Evolutionary conservation across 2,113 vertebrate species (phyloP), one percentile per base, ranked within the genome.

Genomic region (Ammodytes marinus): DNA sequence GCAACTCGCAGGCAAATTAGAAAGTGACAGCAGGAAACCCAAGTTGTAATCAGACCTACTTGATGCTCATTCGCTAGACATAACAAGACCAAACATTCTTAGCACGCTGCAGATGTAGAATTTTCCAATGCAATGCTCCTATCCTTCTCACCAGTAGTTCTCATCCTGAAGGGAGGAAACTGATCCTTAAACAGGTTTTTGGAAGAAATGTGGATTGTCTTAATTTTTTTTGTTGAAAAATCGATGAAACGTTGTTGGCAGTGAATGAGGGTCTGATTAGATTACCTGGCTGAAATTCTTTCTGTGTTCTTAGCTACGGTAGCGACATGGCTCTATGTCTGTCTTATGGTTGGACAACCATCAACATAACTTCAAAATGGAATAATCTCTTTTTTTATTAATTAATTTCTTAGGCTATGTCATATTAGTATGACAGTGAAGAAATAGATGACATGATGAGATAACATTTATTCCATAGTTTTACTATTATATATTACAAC

Each of bases 21-120:
- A 82, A 89, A 69, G 57, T 83, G 66, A 80, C 74, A 3, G 65
- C 54, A 70, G 87, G 85, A 88, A 85, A 49, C 83, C 76, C 76
- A 84, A 35, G 74, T 67, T 77, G 58, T 69, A 70, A 87, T 80
- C 73, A 70, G 54, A 78, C 60, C 75, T 6, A 3, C 52, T 68
- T 43, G 13, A 63, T 69, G 35, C n/a, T 12, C 58, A 35, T 50
- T 69, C 8, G 11, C 61, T n/a, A 88, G 81, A 79, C 79, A 74
- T 73, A 88, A 83, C 80, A 90, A 27, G 58, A 53, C 45, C 54
- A 39, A 63, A 63, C 11, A 64, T 63, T 84, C 54, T 35, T 39
- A 37, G 14, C 46, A 5, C 12, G 43, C 27, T 27, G 27, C 76
- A 40, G 59, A 53, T 45, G 35, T 54, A 15, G 15, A 7, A 50